Percentiles rank a stretch among this genome's conserved stretches.
Conservation (phyloP, 2,888 invertebrate genomes). For the Eupithecia vulgata region DNA sequence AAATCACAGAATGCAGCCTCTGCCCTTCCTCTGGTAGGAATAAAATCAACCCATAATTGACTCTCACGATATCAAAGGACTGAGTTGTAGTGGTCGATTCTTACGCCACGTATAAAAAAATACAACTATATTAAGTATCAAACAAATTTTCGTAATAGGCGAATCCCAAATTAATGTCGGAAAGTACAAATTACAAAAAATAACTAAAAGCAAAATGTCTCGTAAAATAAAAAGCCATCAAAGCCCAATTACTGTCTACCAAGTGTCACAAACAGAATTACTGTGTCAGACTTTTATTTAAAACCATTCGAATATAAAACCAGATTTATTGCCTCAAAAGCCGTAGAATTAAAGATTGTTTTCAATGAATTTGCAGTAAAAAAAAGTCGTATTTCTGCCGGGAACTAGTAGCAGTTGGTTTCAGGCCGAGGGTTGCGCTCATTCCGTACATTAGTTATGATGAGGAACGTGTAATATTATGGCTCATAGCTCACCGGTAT, state of each 20-base stretch:
- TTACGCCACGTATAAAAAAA: too few species aligned
- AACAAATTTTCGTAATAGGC: too few species aligned
- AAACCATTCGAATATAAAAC: constrained; percentile 14
- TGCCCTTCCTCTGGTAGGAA: too few species aligned
- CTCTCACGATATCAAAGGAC: neutral
- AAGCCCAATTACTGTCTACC: neutral
- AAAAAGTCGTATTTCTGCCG: constrained; percentile 1
- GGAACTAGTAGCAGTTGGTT: neutral
- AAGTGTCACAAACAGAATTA: constrained; percentile 4
- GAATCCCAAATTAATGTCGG: too few species aligned
- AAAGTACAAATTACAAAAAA: neutral
- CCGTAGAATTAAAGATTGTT: constrained; percentile 2
- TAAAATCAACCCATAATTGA: too few species aligned
- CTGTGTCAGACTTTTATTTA: constrained; percentile 11
- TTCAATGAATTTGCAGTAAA: neutral
- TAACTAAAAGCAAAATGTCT: neutral
- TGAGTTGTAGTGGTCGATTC: too few species aligned
- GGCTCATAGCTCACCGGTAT: constrained; percentile 9
- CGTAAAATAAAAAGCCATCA: neutral
- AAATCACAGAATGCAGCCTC: too few species aligned
- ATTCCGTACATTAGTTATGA: constrained; percentile 5
- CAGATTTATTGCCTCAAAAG: constrained; percentile 22
- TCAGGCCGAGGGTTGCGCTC: neutral
- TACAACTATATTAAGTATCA: too few species aligned
- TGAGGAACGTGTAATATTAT: neutral